A percentile compares a stretch with the other conserved stretches of the same genome.
Evolutionary conservation across 1,140 invertebrate genomes (phyloP).

Genomic region (Idris sp.): DNA sequence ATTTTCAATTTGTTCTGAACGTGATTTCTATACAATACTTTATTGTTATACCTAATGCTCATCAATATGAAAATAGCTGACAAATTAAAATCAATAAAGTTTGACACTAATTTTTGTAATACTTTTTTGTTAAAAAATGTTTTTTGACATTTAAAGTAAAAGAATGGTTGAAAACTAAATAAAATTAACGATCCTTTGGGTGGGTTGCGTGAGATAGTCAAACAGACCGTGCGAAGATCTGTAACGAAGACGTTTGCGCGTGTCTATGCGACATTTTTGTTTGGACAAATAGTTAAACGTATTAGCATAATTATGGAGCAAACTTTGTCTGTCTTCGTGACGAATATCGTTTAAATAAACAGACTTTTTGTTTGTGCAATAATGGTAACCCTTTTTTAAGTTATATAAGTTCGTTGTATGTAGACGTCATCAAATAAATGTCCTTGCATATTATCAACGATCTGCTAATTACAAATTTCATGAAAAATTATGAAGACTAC

Average conservation of each 20-base stretch:
- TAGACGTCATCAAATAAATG: too few species aligned
- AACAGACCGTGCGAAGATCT: slow-evolving; percentile 58
- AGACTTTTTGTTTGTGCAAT: slow-evolving; percentile 19
- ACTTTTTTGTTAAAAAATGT: not conserved
- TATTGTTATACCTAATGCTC: too few species aligned
- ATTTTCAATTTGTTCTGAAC: slow-evolving; percentile 20
- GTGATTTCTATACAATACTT: too few species aligned
- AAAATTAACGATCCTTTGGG: slow-evolving; percentile 36
- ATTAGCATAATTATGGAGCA: slow-evolving; percentile 56
- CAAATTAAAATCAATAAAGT: too few species aligned
- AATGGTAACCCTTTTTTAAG: not conserved
- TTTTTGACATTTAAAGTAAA: not conserved
- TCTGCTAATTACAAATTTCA: not conserved
- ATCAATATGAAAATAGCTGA: too few species aligned
- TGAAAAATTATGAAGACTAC: too few species aligned
- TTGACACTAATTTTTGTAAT: too few species aligned
- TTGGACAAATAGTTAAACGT: slow-evolving; percentile 65
- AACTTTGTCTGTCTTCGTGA: slow-evolving; percentile 39
- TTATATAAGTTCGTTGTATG: not conserved
- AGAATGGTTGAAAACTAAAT: slow-evolving; percentile 25
- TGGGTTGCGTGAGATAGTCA: slow-evolving; percentile 59
- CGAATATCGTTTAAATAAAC: slow-evolving; percentile 24
- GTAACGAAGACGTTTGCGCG: slow-evolving; percentile 58
- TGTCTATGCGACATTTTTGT: slow-evolving; percentile 58
- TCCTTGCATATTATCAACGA: not conserved